A percentile compares a stretch with the other conserved stretches of the same genome.
Conservation (phyloP, 2,888 invertebrate species). For the Apotomis betuletana region DNA sequence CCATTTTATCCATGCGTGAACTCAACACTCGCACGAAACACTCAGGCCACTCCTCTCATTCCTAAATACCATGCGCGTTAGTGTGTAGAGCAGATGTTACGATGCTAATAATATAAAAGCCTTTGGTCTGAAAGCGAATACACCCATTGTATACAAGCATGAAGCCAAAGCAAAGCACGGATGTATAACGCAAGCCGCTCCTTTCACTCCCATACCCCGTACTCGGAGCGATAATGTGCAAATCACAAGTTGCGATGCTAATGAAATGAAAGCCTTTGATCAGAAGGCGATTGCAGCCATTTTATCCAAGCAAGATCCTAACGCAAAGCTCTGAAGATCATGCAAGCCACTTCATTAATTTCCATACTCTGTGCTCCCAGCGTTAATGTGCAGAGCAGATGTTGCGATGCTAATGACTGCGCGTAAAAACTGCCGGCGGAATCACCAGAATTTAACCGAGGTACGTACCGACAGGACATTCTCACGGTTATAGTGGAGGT, state of each 20-base stretch:
- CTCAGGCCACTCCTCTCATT: not conserved
- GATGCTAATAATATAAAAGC: not conserved
- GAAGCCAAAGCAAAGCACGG: too few species aligned
- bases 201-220: not conserved
- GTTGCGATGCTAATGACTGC: not conserved
- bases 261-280: not conserved
- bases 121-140: too few species aligned
- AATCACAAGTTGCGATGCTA: not conserved
- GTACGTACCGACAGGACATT: not conserved
- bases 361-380: not conserved
- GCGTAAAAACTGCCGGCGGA: not conserved
- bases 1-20: too few species aligned
- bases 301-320: too few species aligned
- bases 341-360: not conserved
- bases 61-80: not conserved
- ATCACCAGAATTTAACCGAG: not conserved
- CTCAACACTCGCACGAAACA: too few species aligned
- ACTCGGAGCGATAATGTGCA: not conserved
- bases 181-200: not conserved
- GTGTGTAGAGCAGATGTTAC: not conserved
- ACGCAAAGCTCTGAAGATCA: too few species aligned
- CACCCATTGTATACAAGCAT: too few species aligned
- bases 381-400: not conserved
- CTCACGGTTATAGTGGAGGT: not conserved
- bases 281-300: too few species aligned